Percentiles rank a stretch among this genome's conserved stretches.
Evolutionary conservation across 2,113 vertebrate species (phyloP).

Genomic region (Turdus rufiventris): DNA sequence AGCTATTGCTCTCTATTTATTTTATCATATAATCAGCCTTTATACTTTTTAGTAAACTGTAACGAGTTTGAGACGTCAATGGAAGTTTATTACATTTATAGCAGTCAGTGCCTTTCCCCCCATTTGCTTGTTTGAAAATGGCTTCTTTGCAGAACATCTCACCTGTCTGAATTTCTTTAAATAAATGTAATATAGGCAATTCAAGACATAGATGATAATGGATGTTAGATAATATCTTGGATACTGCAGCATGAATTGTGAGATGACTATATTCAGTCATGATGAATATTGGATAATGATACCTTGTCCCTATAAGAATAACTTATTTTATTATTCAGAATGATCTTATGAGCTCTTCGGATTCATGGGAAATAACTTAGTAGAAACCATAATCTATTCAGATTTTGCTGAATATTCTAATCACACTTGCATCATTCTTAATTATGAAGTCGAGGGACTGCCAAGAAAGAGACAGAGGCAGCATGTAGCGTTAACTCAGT

Average conservation of each 20-base stretch:
- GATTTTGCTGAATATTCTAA: conserved; percentile 45
- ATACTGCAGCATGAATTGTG: conserved; percentile 25
- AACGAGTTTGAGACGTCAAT: neutral
- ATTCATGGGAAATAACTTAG: neutral
- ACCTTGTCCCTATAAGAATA: conserved; percentile 40
- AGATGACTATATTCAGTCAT: neutral
- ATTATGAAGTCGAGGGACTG: neutral
- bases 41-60: conserved; percentile 10
- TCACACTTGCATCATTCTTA: neutral
- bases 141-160: neutral
- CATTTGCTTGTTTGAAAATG: conserved; percentile 22
- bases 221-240: conserved; percentile 27
- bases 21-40: conserved; percentile 26
- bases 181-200: neutral
- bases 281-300: conserved; percentile 47
- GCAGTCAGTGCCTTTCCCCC: neutral
- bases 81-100: conserved; percentile 30
- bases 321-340: conserved; percentile 44
- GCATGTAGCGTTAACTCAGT: neutral
- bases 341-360: conserved; percentile 20
- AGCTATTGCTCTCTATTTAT: neutral
- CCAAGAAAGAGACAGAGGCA: neutral
- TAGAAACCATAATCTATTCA: conserved; percentile 35
- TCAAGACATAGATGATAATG: conserved; percentile 25
- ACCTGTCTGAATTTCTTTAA: conserved; percentile 32